phyloP scores from a whole-genome alignment of 2,888 invertebrate genomes.

The Blastobasis adustella region DNA sequence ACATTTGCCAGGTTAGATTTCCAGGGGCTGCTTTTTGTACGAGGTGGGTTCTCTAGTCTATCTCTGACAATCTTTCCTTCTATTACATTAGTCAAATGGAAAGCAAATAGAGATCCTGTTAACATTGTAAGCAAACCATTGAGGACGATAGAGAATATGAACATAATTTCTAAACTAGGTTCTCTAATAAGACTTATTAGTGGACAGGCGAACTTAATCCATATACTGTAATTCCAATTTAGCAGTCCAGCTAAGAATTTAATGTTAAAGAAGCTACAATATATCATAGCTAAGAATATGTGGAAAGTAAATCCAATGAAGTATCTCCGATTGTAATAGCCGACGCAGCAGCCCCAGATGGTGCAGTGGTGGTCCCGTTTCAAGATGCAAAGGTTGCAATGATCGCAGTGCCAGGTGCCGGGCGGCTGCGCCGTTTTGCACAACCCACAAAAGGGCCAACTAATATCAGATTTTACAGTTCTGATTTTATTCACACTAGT shows the following conservation, averaged over 20 bases:
- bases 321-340: neutral
- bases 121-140: neutral
- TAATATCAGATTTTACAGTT: neutral
- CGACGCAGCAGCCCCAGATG: neutral
- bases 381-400: neutral
- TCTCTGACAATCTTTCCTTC: neutral
- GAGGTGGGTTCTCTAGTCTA: neutral
- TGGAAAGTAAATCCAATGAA: neutral
- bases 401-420: neutral
- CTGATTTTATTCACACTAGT: neutral
- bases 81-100: neutral
- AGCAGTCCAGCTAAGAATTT: too few species aligned
- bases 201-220: neutral
- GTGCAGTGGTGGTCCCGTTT: neutral
- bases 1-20: slow-evolving; percentile 1
- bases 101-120: neutral
- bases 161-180: neutral
- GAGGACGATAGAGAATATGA: neutral
- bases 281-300: neutral
- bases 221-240: too few species aligned
- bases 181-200: neutral
- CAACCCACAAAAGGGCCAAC: neutral
- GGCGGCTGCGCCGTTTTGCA: neutral
- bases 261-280: neutral
- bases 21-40: neutral